Evolutionary conservation across 2,888 invertebrate genomes (phyloP).

Genomic region (Rosalia funebris): DNA sequence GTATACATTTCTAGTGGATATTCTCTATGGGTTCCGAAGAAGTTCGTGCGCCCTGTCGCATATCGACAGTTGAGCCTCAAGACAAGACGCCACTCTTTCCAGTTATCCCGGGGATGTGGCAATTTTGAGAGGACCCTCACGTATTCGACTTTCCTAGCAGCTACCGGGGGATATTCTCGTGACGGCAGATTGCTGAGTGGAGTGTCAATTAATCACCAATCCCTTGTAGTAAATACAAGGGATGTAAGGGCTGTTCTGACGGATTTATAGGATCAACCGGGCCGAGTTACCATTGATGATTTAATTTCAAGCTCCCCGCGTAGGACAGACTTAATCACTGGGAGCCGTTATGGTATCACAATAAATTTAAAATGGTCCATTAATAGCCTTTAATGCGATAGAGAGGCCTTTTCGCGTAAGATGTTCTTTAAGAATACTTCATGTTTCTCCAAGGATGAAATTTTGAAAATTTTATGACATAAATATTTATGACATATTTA

Average conservation of each 20-base stretch:
- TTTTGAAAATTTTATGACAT: no score
- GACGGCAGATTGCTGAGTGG: neutral
- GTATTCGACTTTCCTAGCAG: neutral
- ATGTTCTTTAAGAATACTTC: no score
- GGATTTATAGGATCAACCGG: conserved; percentile 1
- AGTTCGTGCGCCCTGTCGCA: no score
- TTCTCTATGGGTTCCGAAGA: no score
- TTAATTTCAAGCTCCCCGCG: neutral
- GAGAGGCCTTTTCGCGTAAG: no score
- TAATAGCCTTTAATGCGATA: no score
- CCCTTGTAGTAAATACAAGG: conserved; percentile 2
- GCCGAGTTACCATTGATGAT: conserved; percentile 1
- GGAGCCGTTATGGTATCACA: neutral
- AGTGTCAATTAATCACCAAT: conserved; percentile 1
- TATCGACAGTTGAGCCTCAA: no score
- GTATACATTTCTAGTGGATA: no score
- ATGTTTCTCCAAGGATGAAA: no score
- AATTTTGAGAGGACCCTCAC: neutral
- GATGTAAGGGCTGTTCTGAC: neutral
- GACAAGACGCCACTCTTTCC: neutral
- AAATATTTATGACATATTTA: no score
- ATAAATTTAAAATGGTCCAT: neutral
- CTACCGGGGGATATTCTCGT: neutral
- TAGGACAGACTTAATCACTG: neutral
- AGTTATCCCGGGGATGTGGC: neutral